Percentiles rank a stretch among this genome's conserved stretches.
phyloP scores from a whole-genome alignment of 2,888 invertebrate genomes.

The Pyralis farinalis region DNA sequence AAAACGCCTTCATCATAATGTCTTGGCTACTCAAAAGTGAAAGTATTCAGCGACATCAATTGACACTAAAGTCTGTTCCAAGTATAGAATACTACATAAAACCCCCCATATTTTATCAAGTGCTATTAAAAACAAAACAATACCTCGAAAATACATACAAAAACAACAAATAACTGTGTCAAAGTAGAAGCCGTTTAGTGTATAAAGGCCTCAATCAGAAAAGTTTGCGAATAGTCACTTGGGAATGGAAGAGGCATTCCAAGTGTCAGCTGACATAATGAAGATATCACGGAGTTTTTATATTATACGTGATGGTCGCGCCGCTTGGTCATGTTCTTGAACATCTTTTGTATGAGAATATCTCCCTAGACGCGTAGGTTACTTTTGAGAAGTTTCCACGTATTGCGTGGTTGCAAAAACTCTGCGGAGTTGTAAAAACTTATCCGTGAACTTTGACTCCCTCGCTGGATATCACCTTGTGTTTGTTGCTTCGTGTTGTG shows the following conservation, averaged over 20 bases:
- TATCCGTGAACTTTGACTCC: not conserved
- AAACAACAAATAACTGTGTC: not conserved
- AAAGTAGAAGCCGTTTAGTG: not conserved
- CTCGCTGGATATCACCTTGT: not conserved
- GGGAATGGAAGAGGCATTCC: constrained; percentile 1
- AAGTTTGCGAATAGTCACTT: constrained; percentile 2
- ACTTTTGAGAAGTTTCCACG: not conserved
- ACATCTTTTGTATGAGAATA: not conserved
- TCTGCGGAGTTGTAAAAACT: not conserved
- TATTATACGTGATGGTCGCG: not conserved
- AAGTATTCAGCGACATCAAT: too few relatives aligned
- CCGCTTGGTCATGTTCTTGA: not conserved
- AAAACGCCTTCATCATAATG: too few relatives aligned
- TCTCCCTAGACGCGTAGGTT: not conserved
- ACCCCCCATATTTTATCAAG: too few relatives aligned
- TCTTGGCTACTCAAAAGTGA: too few relatives aligned
- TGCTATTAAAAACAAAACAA: too few relatives aligned
- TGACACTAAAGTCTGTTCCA: too few relatives aligned
- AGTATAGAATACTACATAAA: too few relatives aligned
- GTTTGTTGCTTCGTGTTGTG: not conserved
- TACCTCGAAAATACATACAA: too few relatives aligned
- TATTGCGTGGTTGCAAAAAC: not conserved
- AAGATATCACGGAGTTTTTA: constrained; percentile 6
- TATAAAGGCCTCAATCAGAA: constrained; percentile 3
- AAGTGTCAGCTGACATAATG: not conserved